phyloP scores from a whole-genome alignment of 2,113 vertebrate genomes.

The Pao palembangensis region DNA sequence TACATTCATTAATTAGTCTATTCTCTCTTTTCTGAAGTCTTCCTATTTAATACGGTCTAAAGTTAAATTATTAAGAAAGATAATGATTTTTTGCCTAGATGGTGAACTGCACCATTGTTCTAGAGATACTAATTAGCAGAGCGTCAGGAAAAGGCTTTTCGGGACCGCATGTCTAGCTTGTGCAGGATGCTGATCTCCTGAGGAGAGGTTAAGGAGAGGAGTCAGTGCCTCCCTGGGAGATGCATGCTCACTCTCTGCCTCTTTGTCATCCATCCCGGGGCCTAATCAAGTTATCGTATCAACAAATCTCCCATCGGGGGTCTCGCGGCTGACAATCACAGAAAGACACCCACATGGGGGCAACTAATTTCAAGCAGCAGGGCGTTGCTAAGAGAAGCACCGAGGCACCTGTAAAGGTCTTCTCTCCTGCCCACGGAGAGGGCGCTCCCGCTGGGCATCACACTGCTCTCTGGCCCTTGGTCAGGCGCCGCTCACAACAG shows the following conservation, averaged over 20 bases:
- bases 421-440: conserved; percentile 71
- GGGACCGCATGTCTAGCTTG: conserved; percentile 60
- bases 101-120: conserved; percentile 34
- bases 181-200: conserved; percentile 60
- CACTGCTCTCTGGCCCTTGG: conserved; percentile 57
- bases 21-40: conserved; percentile 51
- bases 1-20: conserved; percentile 58
- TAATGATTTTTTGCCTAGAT: conserved; percentile 43
- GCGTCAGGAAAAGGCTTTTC: conserved; percentile 44
- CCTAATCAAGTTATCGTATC: conserved; percentile 91
- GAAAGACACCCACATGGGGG: conserved; percentile 79
- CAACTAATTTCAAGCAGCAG: conserved; percentile 93
- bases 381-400: conserved; percentile 76
- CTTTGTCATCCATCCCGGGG: conserved; percentile 73
- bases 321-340: conserved; percentile 71
- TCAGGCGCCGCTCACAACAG: conserved; percentile 55
- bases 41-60: conserved; percentile 23
- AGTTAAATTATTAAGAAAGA: conserved; percentile 49
- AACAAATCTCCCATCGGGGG: conserved; percentile 74
- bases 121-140: conserved; percentile 45
- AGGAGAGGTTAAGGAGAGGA: conserved; percentile 77
- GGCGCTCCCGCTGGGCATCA: conserved; percentile 65
- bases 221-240: conserved; percentile 70
- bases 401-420: conserved; percentile 78
- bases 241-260: conserved; percentile 64